Conservation (phyloP, 2,888 invertebrate genomes). For the Ophion ellenae region DNA sequence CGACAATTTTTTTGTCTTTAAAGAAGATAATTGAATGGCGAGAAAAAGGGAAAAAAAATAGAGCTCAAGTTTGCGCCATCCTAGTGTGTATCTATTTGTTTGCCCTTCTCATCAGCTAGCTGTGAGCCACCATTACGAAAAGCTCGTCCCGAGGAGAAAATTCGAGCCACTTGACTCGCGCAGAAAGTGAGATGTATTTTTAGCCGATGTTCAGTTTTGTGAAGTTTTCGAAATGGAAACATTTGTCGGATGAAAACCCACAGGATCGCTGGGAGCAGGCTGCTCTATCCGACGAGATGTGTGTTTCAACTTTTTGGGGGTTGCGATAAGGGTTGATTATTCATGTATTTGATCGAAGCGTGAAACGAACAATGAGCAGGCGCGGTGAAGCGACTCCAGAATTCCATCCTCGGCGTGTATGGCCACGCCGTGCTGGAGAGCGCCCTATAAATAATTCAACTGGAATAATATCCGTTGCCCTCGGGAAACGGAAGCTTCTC, state of each 20-base stretch:
- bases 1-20: too few species aligned
- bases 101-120: constrained; percentile 54
- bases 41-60: too few species aligned
- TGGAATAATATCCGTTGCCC: constrained; percentile 79
- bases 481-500: constrained; percentile 30
- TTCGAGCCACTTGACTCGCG: neutral
- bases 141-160: constrained; percentile 17
- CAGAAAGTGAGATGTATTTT: neutral
- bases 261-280: neutral
- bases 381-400: constrained; percentile 17
- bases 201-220: neutral
- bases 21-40: too few species aligned
- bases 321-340: constrained; percentile 6
- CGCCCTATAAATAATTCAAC: constrained; percentile 82
- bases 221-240: neutral
- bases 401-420: constrained; percentile 33
- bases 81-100: neutral
- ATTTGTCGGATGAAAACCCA: neutral
- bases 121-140: constrained; percentile 41
- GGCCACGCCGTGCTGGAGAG: constrained; percentile 48
- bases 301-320: neutral
- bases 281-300: neutral
- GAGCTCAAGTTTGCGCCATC: too few species aligned
- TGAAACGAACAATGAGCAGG: constrained; percentile 7
- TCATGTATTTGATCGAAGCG: constrained; percentile 21